These are phyloP conservation scores for Hemicentrotus pulcherrimus DNA, from an alignment of 35 echinoderm and acorn worm genomes.

Conservation along the genomic window DNA sequence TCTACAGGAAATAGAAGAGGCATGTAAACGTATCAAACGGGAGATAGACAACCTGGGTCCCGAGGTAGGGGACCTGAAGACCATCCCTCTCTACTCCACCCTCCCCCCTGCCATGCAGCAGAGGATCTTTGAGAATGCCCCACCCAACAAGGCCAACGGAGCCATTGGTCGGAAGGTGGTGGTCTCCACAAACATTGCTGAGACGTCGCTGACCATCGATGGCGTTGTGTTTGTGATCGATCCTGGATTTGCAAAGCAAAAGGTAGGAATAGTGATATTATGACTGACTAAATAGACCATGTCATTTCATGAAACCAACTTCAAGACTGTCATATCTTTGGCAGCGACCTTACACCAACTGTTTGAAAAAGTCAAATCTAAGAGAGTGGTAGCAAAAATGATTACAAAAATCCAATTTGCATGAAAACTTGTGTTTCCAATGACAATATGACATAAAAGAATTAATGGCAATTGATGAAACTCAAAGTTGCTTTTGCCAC, in stretches of 20 bases:
- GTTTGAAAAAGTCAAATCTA: no score
- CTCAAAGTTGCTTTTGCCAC: no score
- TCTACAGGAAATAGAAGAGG: conserved; percentile 93
- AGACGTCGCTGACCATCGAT: conserved; percentile 95
- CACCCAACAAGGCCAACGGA: conserved; percentile 89
- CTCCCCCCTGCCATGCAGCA: conserved; percentile 89
- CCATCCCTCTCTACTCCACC: conserved; percentile 95
- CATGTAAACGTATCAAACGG: conserved; percentile 91
- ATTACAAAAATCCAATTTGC: no score
- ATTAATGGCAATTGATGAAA: no score
- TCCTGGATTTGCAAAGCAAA: conserved; percentile 97
- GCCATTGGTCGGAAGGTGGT: conserved; percentile 94
- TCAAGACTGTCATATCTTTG: no score
- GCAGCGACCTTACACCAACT: no score
- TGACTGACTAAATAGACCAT: no score
- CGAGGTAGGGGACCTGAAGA: conserved; percentile 90
- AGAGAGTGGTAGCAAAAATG: no score
- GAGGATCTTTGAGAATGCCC: conserved; percentile 90
- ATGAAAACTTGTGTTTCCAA: no score
- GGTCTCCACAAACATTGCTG: conserved; percentile 96
- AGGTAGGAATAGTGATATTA: conserved; percentile 54
- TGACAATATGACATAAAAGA: no score
- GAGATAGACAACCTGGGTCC: conserved; percentile 81
- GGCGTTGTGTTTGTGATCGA: conserved; percentile 99
- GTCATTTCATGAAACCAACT: no score